Evolutionary conservation across 2,113 vertebrate genomes (phyloP), one percentile per base, ranked within the genome.

Genomic region (Cairina moschata): DNA sequence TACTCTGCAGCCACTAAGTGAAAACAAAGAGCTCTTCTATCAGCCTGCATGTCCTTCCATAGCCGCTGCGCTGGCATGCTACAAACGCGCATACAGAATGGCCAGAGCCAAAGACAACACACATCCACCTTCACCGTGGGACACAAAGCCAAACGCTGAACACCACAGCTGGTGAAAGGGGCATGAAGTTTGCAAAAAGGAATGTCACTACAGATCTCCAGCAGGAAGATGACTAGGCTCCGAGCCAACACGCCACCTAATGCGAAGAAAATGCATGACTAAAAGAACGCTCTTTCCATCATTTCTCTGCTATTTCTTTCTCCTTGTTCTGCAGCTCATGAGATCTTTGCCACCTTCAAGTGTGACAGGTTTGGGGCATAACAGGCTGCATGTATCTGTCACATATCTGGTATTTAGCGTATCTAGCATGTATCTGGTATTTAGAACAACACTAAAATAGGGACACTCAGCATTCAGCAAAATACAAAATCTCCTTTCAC

Each of bases 11-110:
- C 9, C 71, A 63, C 55, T 83, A 90, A 71, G 80, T 18, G 36
- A 86, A 94, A 96, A 94, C 90, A 91, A 96, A 91, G 79, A 86
- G 42, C 28, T 90, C 72, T 86, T 86, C 86, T 72, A 46, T 90
- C 44, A 90, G 79, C 44, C 68, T 40, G 9, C 4, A 1, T 32
- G 40, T 63, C 63, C 79, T 83, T 62, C 59, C 2, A 1, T 38
- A 83, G 79, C 46, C 74, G 52, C 65, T 74, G 34, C 21, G 44
- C 34, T 67, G 42, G 17, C 36, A 40, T 44, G n/a, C 42, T 68
- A 63, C 6, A 58, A 67, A 78, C 32, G 32, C 0, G 1, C 7
- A 46, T 3, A 60, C 11, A 52, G 11, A 67, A 71, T 31, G 60
- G 50, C 9, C 17, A 46, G 34, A 87, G 62, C 32, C 1, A 5